Percentiles rank a stretch among this genome's conserved stretches.
Evolutionary conservation across 2,888 invertebrate genomes (phyloP).

Genomic region (Mimumesa dahlbomi): DNA sequence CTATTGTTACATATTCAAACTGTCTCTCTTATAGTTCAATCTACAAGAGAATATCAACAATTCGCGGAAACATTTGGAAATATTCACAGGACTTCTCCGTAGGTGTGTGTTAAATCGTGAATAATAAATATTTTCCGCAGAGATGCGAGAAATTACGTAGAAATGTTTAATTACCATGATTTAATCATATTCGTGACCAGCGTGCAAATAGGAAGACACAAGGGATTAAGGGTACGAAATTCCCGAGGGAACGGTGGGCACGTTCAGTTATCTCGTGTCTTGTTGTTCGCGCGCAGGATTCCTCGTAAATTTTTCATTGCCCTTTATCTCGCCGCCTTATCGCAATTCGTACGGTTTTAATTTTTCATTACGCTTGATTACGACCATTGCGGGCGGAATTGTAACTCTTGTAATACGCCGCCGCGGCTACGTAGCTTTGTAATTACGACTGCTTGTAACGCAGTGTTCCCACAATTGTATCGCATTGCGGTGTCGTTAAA

Average conservation of each 20-base stretch:
- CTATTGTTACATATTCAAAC: no score
- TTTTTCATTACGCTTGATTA: constrained; percentile 37
- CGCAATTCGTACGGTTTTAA: constrained; percentile 8
- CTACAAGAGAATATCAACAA: no score
- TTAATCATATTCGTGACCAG: not conserved
- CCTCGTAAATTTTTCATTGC: constrained; percentile 35
- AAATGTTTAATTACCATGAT: no score
- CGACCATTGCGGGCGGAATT: not conserved
- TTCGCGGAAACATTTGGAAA: no score
- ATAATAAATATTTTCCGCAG: no score
- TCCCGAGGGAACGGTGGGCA: no score
- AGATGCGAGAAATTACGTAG: no score
- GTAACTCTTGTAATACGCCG: constrained; percentile 4
- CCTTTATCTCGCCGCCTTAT: not conserved
- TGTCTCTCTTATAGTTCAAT: no score
- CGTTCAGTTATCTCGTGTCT: no score
- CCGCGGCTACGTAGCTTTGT: constrained; percentile 5
- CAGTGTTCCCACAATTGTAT: constrained; percentile 20
- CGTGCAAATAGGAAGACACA: not conserved
- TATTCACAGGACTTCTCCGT: no score
- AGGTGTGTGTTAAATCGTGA: no score
- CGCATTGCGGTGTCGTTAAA: not conserved
- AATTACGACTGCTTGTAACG: constrained; percentile 11
- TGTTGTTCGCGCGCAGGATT: no score
- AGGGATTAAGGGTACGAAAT: not conserved